Evolutionary conservation across 2,797 vertebrate species (phyloP).

Genomic region (Benthosema pterotum): DNA sequence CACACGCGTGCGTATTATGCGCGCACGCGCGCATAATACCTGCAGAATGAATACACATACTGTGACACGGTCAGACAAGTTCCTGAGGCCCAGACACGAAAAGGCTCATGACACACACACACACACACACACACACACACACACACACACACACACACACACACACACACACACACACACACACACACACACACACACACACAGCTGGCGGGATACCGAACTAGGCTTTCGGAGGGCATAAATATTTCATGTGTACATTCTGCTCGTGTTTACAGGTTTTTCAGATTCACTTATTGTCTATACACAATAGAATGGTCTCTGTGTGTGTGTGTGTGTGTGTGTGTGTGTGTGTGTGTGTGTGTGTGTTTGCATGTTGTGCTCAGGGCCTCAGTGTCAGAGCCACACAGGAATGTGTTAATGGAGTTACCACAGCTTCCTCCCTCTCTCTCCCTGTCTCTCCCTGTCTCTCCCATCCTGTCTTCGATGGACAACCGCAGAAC

Average conservation of each 20-base stretch:
- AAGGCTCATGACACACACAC: slow-evolving; percentile 34
- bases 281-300: slow-evolving; percentile 47
- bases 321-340: slow-evolving; percentile 43
- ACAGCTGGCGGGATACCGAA: background rate
- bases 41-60: slow-evolving; percentile 33
- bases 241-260: slow-evolving; percentile 48
- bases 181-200: background rate
- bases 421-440: slow-evolving; percentile 74
- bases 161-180: background rate
- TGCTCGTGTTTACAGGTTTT: slow-evolving; percentile 41
- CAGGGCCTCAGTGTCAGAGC: slow-evolving; percentile 48
- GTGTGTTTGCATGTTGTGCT: slow-evolving; percentile 30
- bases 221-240: slow-evolving; percentile 22
- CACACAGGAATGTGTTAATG: slow-evolving; percentile 77
- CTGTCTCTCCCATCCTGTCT: slow-evolving; percentile 70
- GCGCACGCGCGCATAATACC: slow-evolving; percentile 29
- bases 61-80: slow-evolving; percentile 16
- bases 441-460: slow-evolving; percentile 65
- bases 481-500: slow-evolving; percentile 54
- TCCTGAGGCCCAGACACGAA: slow-evolving; percentile 25
- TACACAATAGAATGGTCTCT: slow-evolving; percentile 44
- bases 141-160: slow-evolving; percentile 11
- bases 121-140: no score
- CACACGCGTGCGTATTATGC: slow-evolving; percentile 11
- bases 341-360: slow-evolving; percentile 2